A percentile compares a stretch with the other conserved stretches of the same genome.
Evolutionary conservation across 53 echinoderm and acorn worm species (phyloP).

Genomic region (Mesocentrotus franciscanus): DNA sequence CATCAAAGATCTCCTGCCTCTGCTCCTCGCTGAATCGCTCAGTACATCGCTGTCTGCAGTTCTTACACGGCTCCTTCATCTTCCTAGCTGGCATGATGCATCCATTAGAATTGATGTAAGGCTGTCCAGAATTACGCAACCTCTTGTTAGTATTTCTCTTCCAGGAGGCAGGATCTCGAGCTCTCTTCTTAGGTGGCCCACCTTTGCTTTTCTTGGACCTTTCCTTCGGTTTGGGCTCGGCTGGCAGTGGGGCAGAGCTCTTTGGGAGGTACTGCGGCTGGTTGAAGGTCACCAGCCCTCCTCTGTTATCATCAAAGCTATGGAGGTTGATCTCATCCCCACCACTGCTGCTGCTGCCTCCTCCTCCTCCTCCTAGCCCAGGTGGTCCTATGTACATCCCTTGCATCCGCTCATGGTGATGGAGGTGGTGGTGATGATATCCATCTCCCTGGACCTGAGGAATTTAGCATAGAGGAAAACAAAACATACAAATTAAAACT

Average conservation of each 20-base stretch:
- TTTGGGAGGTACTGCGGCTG: conserved; percentile 49
- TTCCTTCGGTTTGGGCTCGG: not conserved
- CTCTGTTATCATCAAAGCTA: conserved; percentile 38
- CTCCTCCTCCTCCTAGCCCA: not conserved
- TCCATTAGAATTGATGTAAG: conserved; percentile 47
- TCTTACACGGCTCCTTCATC: conserved; percentile 50
- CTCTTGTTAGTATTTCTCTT: conserved; percentile 48
- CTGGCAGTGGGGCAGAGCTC: not conserved
- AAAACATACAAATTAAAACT: not conserved
- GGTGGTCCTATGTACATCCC: conserved; percentile 41
- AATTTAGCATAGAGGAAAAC: not conserved
- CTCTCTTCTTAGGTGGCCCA: conserved; percentile 34
- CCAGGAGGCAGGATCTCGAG: conserved; percentile 32
- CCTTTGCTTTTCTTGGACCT: conserved; percentile 41
- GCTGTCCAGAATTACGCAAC: conserved; percentile 21
- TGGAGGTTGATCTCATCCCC: not conserved
- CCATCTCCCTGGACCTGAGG: conserved; percentile 29
- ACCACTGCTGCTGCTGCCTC: not conserved
- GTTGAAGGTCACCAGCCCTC: conserved; percentile 20
- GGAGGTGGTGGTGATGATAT: conserved; percentile 43
- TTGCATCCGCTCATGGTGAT: conserved; percentile 42
- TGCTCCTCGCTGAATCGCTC: conserved; percentile 47
- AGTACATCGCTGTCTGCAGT: conserved; percentile 49
- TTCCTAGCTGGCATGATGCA: conserved; percentile 28
- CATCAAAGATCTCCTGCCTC: conserved; percentile 41